Evolutionary conservation across 2,888 invertebrate species (phyloP), one percentile per base, ranked within the genome.

Genomic region (Cremastinae sp.): DNA sequence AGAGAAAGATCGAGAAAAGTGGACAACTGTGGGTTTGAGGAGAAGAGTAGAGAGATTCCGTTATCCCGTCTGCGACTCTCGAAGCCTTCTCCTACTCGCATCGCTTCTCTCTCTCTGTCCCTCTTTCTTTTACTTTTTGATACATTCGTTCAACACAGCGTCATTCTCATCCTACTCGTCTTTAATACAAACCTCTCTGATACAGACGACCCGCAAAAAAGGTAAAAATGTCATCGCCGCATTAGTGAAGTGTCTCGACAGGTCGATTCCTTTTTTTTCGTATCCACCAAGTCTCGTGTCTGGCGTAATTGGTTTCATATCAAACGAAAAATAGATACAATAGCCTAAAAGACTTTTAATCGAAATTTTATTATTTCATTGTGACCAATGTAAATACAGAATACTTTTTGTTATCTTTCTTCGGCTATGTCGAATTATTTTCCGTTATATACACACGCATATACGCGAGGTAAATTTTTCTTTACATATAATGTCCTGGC

Each of bases 131-230:
- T 62, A 47, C 53, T 45, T 39, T 12, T 51, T 58, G 20, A 56
- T 68, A 28, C 64, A 41, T 20, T 69, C 59, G 39, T 22, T 37
- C 8, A 49, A 39, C 18, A 51, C 53, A 37, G 49, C 47, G 37
- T 70, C 64, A 49, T 22, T 28, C 49, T 20, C 45, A 68, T 65
- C 43, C 56, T 70, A 55, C 55, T 70, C 45, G 65, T 70, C 61
- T 45, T 12, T 16, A 28, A 16, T 58, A 39, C 7, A 49, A 45
- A 7, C 8, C n/a, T 22, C n/a, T 66, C 43, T 47, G 47, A 53
- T 47, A 22, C 74, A 74, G 74, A 73, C 68, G 16, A 47, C 10
- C 12, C 8, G 47, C 56, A 74, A 74, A 68, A 74, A 74, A 65
- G 14, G 12, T 16, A 64, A 58, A 72, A 53, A 16, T 35, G 35